Conservation (phyloP, 2,888 invertebrate species). For the Drosophila anomalata region DNA sequence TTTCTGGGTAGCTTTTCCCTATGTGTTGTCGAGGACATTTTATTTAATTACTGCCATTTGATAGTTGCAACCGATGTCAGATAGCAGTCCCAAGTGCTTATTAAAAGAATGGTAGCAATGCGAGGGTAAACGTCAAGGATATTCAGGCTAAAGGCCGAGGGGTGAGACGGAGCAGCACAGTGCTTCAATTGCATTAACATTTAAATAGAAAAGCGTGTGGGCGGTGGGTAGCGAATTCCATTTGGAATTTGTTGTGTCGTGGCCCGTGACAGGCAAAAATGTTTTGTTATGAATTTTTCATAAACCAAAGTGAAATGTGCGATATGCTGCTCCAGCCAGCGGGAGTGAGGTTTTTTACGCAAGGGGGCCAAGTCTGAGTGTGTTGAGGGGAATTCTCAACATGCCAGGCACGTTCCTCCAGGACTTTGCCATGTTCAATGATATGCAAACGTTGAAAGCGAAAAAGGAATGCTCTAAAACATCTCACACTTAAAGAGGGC, state of each 20-base stretch:
- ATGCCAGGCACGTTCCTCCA: conserved; percentile 40
- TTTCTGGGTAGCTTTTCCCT: neutral
- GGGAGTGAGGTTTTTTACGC: conserved; percentile 6
- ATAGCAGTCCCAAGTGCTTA: conserved; percentile 13
- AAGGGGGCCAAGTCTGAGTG: neutral
- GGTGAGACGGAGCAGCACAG: conserved; percentile 1
- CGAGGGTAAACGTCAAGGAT: conserved; percentile 14
- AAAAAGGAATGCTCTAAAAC: conserved; percentile 7
- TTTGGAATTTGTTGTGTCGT: conserved; percentile 38
- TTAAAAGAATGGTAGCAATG: conserved; percentile 3
- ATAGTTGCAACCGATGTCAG: conserved; percentile 13
- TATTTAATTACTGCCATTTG: conserved; percentile 41
- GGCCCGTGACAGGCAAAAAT: conserved; percentile 38
- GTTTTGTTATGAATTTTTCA: conserved; percentile 55
- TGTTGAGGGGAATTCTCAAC: conserved; percentile 1
- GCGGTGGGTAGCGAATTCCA: conserved; percentile 18
- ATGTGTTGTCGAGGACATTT: conserved; percentile 22
- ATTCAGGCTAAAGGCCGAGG: neutral
- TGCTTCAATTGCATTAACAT: conserved; percentile 43
- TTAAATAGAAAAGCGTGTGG: conserved; percentile 32
- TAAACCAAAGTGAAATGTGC: conserved; percentile 56
- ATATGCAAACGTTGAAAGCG: conserved; percentile 39
- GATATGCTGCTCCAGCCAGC: conserved; percentile 5
- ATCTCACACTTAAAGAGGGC: conserved; percentile 8
- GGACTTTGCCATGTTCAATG: conserved; percentile 38